Evolutionary conservation across 1,140 invertebrate species (phyloP), one percentile per base, ranked within the genome.

Genomic region (Diabrotica virgifera): DNA sequence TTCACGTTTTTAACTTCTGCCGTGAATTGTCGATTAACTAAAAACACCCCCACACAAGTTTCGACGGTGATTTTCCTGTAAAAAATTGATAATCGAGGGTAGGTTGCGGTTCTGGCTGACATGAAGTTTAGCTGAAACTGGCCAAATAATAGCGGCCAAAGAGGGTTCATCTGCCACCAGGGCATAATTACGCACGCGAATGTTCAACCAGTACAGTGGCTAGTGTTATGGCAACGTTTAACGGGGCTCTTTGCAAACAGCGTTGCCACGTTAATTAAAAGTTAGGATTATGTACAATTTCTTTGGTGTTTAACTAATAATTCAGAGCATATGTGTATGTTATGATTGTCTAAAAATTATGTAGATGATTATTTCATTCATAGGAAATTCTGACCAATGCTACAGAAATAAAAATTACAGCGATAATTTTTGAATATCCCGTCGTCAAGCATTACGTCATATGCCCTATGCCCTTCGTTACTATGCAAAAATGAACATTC

Each of bases 91-190:
- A 13, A 10, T 14, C 35, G 9, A 9, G 12, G 53, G 12, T 13
- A 13, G 12, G 53, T 14, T 54, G 53, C 6, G 13, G 12, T 13
- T 13, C 53, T 54, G 53, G 53, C 53, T 54, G 6, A 46, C 40
- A 46, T 57, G 55, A 53, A 62, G 24, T 35, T 36, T 53, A 12
- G 60, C 12, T 37, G 35, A 5, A 54, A 53, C 51, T 62, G 60
- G 35, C 13, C 60, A 53, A 46, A 62, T 62, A 62, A 62, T 53
- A 38, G 60, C 60, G 12, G 8, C 50, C 24, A 62, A 62, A 38
- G 51, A 24, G 60, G 51, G 50, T 13, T 62, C 60, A 62, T 62
- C 60, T 53, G 60, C 60, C 60, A 62, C 60, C 8, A 62, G 60
- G 13, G 60, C 51, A 36, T 52, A 53, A 62, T 62, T 62, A 54